A percentile compares a stretch with the other conserved stretches of the same genome.
Evolutionary conservation across 2,797 vertebrate genomes (phyloP).

Genomic region (Borostomias antarcticus): DNA sequence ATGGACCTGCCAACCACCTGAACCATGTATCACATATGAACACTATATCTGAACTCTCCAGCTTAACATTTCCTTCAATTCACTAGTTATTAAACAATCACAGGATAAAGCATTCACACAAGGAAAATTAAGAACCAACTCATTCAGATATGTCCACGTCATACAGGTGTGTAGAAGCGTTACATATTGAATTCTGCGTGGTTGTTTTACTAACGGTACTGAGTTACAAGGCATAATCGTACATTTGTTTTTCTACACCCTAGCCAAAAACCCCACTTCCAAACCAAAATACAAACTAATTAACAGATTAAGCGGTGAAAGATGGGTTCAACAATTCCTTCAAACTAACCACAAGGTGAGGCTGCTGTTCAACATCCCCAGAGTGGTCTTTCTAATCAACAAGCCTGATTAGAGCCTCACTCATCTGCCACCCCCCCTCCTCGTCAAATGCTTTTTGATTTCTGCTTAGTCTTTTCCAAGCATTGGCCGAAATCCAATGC

Average conservation of each 20-base stretch:
- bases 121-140: not conserved
- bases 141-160: not conserved
- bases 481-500: not conserved
- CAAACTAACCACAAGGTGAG: not conserved
- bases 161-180: conserved; percentile 15
- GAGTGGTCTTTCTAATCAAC: not conserved
- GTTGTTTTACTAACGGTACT: not conserved
- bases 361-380: not conserved
- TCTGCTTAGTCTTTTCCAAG: conserved; percentile 23
- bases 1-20: not conserved
- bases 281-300: not conserved
- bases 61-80: conserved; percentile 10
- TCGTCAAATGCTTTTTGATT: conserved; percentile 6
- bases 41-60: not conserved
- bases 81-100: not conserved
- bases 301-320: not conserved
- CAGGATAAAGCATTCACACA: not conserved
- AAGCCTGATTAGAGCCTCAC: no score
- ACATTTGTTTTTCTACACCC: not conserved
- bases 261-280: not conserved
- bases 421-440: not conserved
- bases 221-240: conserved; percentile 3
- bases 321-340: not conserved
- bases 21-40: not conserved
- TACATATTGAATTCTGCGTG: conserved; percentile 23